Conservation (phyloP, 2,113 vertebrate genomes). For the Dolichotis patagonum region DNA sequence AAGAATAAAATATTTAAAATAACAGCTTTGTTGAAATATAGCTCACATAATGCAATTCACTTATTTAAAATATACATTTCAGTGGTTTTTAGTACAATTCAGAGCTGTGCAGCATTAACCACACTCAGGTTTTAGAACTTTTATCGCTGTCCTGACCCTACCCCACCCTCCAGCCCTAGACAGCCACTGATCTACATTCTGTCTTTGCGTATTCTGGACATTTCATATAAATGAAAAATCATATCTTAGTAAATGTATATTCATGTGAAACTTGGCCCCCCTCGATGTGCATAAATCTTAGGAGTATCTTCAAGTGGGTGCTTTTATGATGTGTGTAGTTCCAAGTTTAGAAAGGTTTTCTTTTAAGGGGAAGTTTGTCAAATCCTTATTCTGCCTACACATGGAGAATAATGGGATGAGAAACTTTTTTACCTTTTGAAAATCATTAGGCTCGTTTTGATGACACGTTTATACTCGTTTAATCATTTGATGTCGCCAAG, state of each 20-base stretch:
- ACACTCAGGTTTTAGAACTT: background rate
- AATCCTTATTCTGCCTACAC: background rate
- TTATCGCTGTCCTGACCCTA: background rate
- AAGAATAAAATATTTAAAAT: constrained; percentile 12
- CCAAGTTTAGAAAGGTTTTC: background rate
- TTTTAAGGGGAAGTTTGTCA: background rate
- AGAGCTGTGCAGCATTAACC: background rate
- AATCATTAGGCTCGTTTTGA: constrained; percentile 3
- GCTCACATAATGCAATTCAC: background rate
- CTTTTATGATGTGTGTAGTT: background rate
- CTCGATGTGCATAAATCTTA: background rate
- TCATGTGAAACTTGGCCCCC: background rate
- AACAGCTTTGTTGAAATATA: background rate
- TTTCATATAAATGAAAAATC: background rate
- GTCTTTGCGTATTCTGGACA: background rate
- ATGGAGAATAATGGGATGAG: background rate
- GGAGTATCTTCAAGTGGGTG: background rate
- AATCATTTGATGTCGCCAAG: constrained; percentile 28
- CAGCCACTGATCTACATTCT: background rate
- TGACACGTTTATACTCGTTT: background rate
- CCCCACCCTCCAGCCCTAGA: background rate
- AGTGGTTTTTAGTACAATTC: background rate
- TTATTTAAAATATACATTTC: background rate
- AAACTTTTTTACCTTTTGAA: background rate
- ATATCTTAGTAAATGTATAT: background rate